Evolutionary conservation across 2,797 vertebrate genomes (phyloP), one percentile per base, ranked within the genome.

Genomic region (Sebastiscus tertius): DNA sequence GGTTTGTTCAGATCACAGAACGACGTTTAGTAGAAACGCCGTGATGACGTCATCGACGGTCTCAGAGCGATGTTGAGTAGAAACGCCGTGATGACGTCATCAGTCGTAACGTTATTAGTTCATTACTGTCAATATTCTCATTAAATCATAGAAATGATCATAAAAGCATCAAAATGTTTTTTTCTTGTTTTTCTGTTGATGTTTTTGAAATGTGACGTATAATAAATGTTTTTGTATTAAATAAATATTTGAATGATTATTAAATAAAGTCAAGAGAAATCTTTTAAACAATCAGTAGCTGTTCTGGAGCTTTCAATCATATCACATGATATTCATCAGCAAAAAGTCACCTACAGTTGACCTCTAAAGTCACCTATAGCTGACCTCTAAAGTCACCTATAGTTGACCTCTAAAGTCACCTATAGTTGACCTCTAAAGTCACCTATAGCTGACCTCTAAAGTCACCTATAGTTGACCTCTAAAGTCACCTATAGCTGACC

Each of bases 151-250:
- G 11, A 39, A 31, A 22, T 64, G 0, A 27, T 52, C 3, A 56
- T 62, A 7, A 71, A 83, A 33, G n/a, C 14, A 27, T 80, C 46
- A 10, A 24, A 49, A 61, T 75, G 42, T 73, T 72, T 6, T 27
- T 58, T 11, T 52, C 18, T 29, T 72, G 8, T 59, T 77, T 24
- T 79, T 73, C n/a, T 82, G 20, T 78, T 60, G 11, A 31, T 49
- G 46, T 84, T 87, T 90, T 89, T 86, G 7, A 78, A 77, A 69
- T 79, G 31, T 59, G 59, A 70, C 9, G 12, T 26, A 5, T 55
- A 77, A 69, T 81, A 70, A 80, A 84, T 52, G 8, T 8, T 66
- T 85, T 87, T 83, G 1, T 70, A 75, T 71, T 33, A 74, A 63
- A 26, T 29, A 60, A 10, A 33, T 59, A 69, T 78, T 69, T 69